Conservation (phyloP, 2,888 invertebrate species). For the Dione vanillae region DNA sequence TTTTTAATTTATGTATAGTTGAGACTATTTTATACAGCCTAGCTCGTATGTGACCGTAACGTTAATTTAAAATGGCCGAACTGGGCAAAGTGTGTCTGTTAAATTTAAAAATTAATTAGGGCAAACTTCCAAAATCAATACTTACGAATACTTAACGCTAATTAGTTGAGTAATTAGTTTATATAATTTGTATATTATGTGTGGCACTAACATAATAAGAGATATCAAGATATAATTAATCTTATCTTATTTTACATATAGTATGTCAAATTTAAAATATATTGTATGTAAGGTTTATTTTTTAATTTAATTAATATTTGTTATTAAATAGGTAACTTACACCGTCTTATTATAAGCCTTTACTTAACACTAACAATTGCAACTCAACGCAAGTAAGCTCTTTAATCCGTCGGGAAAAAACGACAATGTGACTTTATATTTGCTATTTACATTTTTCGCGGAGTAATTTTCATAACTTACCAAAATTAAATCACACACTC, state of each 20-base stretch:
- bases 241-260: neutral
- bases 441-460: slow-evolving; percentile 27
- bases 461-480: slow-evolving; percentile 57
- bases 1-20: slow-evolving; percentile 15
- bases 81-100: neutral
- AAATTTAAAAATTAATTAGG: slow-evolving; percentile 22
- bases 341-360: slow-evolving; percentile 37
- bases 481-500: slow-evolving; percentile 54
- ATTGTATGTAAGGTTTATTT: neutral
- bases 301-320: neutral
- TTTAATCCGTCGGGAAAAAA: slow-evolving; percentile 36
- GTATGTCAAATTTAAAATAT: neutral
- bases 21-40: neutral
- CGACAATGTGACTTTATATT: slow-evolving; percentile 52
- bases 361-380: slow-evolving; percentile 46
- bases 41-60: slow-evolving; percentile 22
- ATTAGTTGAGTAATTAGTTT: neutral
- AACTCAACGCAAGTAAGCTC: slow-evolving; percentile 41
- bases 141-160: neutral
- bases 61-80: slow-evolving; percentile 39
- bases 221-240: neutral
- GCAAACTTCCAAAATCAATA: slow-evolving; percentile 20
- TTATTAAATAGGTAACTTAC: slow-evolving; percentile 6
- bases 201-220: neutral
- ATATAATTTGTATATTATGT: neutral